Evolutionary conservation across 2,888 invertebrate genomes (phyloP), one percentile per base, ranked within the genome.

Genomic region (Eremobia ochroleuca): DNA sequence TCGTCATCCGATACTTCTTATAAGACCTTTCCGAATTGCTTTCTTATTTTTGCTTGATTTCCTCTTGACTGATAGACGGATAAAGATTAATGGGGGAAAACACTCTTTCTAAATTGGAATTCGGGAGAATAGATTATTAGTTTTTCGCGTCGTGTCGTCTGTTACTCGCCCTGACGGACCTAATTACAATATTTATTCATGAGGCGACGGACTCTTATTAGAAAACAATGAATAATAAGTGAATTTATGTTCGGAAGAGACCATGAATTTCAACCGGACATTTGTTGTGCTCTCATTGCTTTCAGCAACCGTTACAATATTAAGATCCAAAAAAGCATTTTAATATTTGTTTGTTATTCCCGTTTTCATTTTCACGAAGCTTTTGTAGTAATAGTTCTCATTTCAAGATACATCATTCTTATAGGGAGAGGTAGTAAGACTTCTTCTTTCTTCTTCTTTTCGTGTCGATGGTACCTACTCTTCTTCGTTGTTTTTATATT

Each of bases 31-130:
- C 74, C 69, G 78, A 85, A 87, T 80, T 83, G 72, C 79, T 82
- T 86, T 90, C 88, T 90, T 89, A 89, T 90, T 92, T 90, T 88
- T 89, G 85, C 87, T 88, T 88, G 88, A 91, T 89, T 90, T 86
- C 77, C 81, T 70, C 85, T 86, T 91, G 92, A 94, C 90, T 92
- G 94, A 94, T 92, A 90, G 92, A 89, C 88, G 92, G 91, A 87
- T 91, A 90, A 92, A 94, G 96, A 96, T 94, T 94, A 94, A 96
- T 96, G 93, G 90, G 66, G 77, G 79, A 79, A 78, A 90, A 89
- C 93, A 94, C 94, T 94, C 90, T 87, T 91, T 89, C 92, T 88
- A 92, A 94, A 95, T 95, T 95, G 94, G 93, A 81, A 79, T 85
- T 79, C 28, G 74, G 72, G 88, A 86, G 86, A 89, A 92, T 88